A percentile compares a stretch with the other conserved stretches of the same genome.
Evolutionary conservation across 2,113 vertebrate species (phyloP).

Genomic region (Rynchops niger): DNA sequence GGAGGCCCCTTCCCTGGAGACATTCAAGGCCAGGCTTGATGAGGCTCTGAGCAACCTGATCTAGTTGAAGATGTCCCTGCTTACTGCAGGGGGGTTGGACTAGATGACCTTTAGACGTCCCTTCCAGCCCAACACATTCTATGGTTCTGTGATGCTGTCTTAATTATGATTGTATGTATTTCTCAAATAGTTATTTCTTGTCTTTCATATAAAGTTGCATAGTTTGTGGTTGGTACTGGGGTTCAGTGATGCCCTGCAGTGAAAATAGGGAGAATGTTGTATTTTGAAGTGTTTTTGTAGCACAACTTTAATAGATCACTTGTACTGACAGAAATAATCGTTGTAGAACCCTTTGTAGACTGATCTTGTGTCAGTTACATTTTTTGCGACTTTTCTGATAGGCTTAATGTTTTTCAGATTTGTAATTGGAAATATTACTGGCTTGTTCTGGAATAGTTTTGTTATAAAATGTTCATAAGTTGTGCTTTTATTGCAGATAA

Average conservation of each 20-base stretch:
- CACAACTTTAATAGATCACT: neutral
- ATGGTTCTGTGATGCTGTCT: too few relatives aligned
- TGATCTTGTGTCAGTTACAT: neutral
- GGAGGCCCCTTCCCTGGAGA: too few relatives aligned
- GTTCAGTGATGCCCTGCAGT: neutral
- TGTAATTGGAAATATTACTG: neutral
- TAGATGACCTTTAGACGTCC: too few relatives aligned
- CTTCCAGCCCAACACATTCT: too few relatives aligned
- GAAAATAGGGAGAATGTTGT: neutral
- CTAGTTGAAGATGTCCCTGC: too few relatives aligned
- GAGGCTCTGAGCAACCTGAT: too few relatives aligned
- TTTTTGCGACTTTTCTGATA: neutral
- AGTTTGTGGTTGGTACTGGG: neutral
- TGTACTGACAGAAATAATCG: neutral
- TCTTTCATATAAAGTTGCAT: neutral
- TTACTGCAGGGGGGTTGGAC: too few relatives aligned
- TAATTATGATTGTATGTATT: neutral
- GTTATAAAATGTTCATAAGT: neutral
- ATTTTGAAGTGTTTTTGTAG: neutral
- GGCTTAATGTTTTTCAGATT: neutral
- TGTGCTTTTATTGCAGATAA: constrained; percentile 84
- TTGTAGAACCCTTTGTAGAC: neutral
- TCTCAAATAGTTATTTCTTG: neutral
- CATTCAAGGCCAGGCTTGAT: too few relatives aligned
- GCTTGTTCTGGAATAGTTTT: neutral